Evolutionary conservation across 2,888 invertebrate species (phyloP).

Genomic region (Noctua janthina): DNA sequence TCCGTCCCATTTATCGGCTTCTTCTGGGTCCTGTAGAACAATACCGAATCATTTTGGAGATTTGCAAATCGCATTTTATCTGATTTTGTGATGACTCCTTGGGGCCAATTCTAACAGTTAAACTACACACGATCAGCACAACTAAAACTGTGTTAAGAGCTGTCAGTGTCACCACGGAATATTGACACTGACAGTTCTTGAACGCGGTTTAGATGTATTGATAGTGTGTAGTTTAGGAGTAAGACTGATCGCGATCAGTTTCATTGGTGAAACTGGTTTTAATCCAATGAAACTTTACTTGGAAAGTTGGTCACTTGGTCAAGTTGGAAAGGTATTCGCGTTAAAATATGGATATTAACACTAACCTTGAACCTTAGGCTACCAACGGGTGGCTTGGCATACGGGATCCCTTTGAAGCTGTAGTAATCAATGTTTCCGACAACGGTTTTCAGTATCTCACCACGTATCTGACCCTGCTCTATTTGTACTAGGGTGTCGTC

Average conservation of each 20-base stretch:
- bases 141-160: background rate
- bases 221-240: too few species aligned
- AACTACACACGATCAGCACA: background rate
- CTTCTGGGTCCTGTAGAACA: conserved; percentile 38
- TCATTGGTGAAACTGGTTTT: background rate
- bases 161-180: background rate
- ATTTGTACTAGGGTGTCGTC: conserved; percentile 11
- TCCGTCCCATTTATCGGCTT: conserved; percentile 38
- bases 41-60: background rate
- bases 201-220: background rate
- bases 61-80: background rate
- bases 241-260: background rate
- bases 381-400: conserved; percentile 29
- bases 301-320: background rate
- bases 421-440: background rate
- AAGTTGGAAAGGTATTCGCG: background rate
- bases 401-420: conserved; percentile 36
- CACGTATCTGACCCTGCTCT: conserved; percentile 20
- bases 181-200: too few species aligned
- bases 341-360: background rate
- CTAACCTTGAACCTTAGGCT: conserved; percentile 33
- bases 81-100: background rate
- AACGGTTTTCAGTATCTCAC: background rate
- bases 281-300: background rate
- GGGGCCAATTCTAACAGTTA: background rate